A percentile compares a stretch with the other conserved stretches of the same genome.
These are phyloP conservation scores for Grus americana DNA, from an alignment of 2,113 vertebrate genomes.

Conservation along the genomic window DNA sequence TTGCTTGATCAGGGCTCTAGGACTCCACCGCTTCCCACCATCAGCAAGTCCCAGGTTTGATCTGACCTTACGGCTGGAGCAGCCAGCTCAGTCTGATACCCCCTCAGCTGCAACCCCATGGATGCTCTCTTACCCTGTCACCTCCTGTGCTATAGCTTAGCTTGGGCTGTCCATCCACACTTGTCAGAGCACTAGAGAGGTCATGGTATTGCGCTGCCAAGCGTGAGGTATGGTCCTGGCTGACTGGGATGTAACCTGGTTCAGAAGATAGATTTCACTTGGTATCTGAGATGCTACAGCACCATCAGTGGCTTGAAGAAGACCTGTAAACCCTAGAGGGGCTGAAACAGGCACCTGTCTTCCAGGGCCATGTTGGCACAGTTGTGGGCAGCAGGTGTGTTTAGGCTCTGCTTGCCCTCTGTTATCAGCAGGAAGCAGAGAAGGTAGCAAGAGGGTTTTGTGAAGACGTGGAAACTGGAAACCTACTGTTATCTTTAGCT, in stretches of 20 bases:
- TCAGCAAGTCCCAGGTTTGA: neutral
- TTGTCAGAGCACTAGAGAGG: neutral
- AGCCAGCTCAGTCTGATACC: neutral
- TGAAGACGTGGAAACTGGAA: neutral
- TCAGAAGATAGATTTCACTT: neutral
- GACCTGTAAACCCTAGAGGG: neutral
- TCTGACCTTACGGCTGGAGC: neutral
- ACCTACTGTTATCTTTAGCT: neutral
- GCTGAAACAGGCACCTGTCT: neutral
- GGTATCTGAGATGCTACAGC: neutral
- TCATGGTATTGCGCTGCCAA: neutral
- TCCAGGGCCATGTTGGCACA: fast-evolving
- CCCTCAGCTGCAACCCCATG: neutral
- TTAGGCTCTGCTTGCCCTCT: neutral
- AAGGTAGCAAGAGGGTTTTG: neutral
- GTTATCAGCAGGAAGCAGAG: neutral
- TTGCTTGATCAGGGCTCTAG: neutral
- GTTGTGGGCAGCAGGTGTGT: neutral
- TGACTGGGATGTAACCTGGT: neutral
- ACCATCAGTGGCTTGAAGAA: neutral
- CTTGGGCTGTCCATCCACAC: neutral
- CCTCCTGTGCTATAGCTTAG: neutral
- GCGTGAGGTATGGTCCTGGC: neutral
- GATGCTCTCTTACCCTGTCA: neutral
- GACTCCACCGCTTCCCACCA: neutral